Evolutionary conservation across 2,797 vertebrate species (phyloP).

Genomic region (Premnoplex brunnescens): DNA sequence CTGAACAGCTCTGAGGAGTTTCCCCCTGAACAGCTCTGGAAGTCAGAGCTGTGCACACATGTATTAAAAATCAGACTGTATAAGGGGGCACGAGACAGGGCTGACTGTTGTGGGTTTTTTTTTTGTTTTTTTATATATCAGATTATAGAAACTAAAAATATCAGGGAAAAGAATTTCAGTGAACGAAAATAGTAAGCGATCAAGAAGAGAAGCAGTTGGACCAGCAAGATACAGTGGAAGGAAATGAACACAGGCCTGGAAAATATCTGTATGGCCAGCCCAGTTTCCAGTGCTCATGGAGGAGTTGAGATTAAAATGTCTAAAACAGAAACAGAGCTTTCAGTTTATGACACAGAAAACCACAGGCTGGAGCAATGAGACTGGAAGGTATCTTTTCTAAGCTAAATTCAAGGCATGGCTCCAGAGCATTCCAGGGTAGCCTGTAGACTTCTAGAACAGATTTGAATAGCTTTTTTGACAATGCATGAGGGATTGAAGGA

Average conservation of each 20-base stretch:
- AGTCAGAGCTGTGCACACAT: background rate
- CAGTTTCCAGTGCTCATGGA: background rate
- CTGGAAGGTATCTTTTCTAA: background rate
- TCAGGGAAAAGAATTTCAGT: background rate
- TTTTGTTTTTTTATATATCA: background rate
- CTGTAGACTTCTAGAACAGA: background rate
- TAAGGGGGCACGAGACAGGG: background rate
- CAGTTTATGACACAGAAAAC: constrained; percentile 13
- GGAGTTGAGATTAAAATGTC: constrained; percentile 34
- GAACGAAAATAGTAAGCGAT: constrained; percentile 7
- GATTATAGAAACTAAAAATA: constrained; percentile 20
- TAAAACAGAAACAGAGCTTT: constrained; percentile 45
- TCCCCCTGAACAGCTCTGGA: background rate
- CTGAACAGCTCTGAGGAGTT: background rate
- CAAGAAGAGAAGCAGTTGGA: background rate
- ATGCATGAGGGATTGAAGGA: background rate
- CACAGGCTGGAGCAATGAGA: constrained; percentile 35
- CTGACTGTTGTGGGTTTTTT: background rate
- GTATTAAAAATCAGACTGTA: background rate
- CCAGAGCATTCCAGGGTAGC: constrained; percentile 7
- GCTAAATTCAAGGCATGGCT: background rate
- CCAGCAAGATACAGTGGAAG: background rate
- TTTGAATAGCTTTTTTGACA: constrained; percentile 45
- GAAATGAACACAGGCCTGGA: constrained; percentile 27
- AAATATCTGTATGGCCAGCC: constrained; percentile 1